Conservation (phyloP, 2,797 vertebrate species). For the Coregonus suidteri region DNA sequence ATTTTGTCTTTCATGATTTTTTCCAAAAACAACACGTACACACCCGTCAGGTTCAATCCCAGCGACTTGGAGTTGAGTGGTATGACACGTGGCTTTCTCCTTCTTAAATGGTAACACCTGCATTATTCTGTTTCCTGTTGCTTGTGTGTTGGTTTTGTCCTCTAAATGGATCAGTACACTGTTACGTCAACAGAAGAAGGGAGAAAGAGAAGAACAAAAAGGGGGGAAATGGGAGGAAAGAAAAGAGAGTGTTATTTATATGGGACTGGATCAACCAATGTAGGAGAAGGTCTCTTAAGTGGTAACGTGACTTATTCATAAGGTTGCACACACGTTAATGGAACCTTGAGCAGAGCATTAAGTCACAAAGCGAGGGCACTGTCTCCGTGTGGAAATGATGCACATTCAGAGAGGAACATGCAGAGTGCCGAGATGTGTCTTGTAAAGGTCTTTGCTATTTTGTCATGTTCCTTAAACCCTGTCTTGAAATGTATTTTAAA, state of each 20-base stretch:
- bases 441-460: slow-evolving; percentile 9
- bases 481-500: slow-evolving; percentile 11
- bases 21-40: not conserved
- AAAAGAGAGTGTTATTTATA: slow-evolving; percentile 75
- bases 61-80: not conserved
- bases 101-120: not conserved
- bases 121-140: not conserved
- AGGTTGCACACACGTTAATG: slow-evolving; percentile 75
- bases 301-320: slow-evolving; percentile 79
- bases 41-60: not conserved
- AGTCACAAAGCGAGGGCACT: slow-evolving; percentile 50
- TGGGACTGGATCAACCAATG: slow-evolving; percentile 80
- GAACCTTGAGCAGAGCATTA: slow-evolving; percentile 68
- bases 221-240: slow-evolving; percentile 12
- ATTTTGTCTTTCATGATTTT: too few relatives aligned
- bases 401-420: slow-evolving; percentile 36
- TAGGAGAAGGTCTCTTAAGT: slow-evolving; percentile 81
- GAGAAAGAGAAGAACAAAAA: slow-evolving; percentile 8
- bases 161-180: not conserved
- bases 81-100: not conserved
- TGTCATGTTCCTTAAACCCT: slow-evolving; percentile 15
- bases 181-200: not conserved
- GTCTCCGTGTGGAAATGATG: slow-evolving; percentile 49
- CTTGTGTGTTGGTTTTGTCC: not conserved
- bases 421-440: slow-evolving; percentile 25